Evolutionary conservation across 1,140 invertebrate genomes (phyloP), one percentile per base, ranked within the genome.

Genomic region (Pseudobourletiella spinata): DNA sequence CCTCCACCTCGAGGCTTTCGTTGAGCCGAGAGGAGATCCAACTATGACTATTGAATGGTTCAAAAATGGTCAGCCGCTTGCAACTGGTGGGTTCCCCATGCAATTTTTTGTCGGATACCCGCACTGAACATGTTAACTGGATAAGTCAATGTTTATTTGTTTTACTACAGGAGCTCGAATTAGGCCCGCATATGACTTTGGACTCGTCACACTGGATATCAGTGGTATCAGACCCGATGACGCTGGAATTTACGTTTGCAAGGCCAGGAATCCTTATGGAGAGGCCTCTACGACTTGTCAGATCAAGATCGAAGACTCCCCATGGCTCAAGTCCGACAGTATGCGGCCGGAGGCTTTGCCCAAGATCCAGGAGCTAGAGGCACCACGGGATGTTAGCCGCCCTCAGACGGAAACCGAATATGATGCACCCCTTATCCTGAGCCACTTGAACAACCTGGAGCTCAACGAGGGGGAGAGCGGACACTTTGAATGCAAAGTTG

Each of bases 1-100:
- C 72, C 86, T 95, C 2, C 86, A 91, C 70, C 79, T 99, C 64
- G 94, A 98, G 77, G 93, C 92, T 61, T 89, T 93, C 76, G 87
- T 96, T 3, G 91, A 95, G 73, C 96, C 96, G n/a, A 82, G 93
- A 71, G 87, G 89, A 39, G 96, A 98, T 82, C 94, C 95, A 0
- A 89, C 95, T 71, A 80, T 95, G 3, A 71, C 69, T 57, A 71
- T 91, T 30, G 89, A 92, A 74, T 93, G 92, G 92, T 94, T 89
- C 74, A 93, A 93, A 72, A 94, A 96, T 74, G 89, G 91, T 26
- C 76, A 90, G n/a, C 81, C 86, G 15, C 75, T 93, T 16, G 87
- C 87, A 58, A 90, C 87, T 55, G 89, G 89, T 70, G 83, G 61
- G 52, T 64, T 54, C 11, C 4, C 28, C n/a, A n/a, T n/a, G n/a